Percentiles rank a stretch among this genome's conserved stretches.
phyloP scores from a whole-genome alignment of 1,140 invertebrate species.

The Meloidogyne hapla region DNA sequence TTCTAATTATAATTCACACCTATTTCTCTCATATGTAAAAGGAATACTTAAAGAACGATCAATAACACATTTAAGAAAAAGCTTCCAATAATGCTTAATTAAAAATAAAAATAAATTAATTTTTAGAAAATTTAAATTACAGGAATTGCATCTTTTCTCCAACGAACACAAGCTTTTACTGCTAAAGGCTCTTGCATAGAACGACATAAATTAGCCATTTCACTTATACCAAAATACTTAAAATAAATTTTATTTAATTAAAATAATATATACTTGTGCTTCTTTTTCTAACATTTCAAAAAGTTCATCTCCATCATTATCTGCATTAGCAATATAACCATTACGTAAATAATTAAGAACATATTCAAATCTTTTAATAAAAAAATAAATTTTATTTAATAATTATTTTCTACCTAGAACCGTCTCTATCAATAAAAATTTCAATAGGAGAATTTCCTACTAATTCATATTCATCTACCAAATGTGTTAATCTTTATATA shows the following conservation, averaged over 20 bases:
- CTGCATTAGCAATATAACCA: conserved; percentile 25
- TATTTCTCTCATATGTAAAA: conserved; percentile 30
- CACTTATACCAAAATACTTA: conserved; percentile 34
- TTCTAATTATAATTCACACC: not conserved
- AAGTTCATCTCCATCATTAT: conserved; percentile 31
- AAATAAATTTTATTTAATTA: not conserved
- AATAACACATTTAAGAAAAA: conserved; percentile 29
- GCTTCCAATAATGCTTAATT: conserved; percentile 20
- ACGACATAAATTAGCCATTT: conserved; percentile 36
- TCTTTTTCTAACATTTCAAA: conserved; percentile 31
- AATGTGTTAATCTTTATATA: conserved; percentile 1
- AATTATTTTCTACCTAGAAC: not conserved
- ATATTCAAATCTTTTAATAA: conserved; percentile 24
- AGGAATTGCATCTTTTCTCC: conserved; percentile 30
- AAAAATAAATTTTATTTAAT: not conserved
- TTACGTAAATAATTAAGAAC: conserved; percentile 31
- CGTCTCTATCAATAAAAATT: conserved; percentile 3
- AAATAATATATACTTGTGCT: conserved; percentile 22
- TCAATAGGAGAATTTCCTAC: not conserved
- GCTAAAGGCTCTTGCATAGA: conserved; percentile 23
- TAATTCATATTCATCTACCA: not conserved
- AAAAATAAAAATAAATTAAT: not conserved
- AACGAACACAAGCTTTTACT: conserved; percentile 25
- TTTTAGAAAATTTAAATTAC: conserved; percentile 8
- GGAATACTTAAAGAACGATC: conserved; percentile 24